Evolutionary conservation across 2,888 invertebrate species (phyloP).

Genomic region (Crocallis elinguaria): DNA sequence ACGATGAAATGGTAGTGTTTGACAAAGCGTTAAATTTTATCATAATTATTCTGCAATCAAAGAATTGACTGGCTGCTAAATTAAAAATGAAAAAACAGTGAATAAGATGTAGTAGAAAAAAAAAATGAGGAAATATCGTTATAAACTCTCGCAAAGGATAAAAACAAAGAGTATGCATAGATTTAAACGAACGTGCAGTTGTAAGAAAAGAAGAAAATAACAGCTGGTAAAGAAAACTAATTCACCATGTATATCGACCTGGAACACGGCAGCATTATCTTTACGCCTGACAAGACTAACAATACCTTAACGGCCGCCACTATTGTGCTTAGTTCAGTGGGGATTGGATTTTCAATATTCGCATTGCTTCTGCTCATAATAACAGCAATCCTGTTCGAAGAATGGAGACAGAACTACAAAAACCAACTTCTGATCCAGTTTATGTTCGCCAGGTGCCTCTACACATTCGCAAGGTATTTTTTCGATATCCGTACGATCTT

Average conservation of each 20-base stretch:
- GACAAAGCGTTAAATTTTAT: neutral
- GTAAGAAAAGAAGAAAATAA: slow-evolving; percentile 9
- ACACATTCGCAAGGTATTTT: slow-evolving; percentile 56
- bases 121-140: slow-evolving; percentile 8
- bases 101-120: neutral
- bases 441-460: slow-evolving; percentile 65
- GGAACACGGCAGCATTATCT: slow-evolving; percentile 41
- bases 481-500: slow-evolving; percentile 51
- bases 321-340: slow-evolving; percentile 50
- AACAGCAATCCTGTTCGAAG: slow-evolving; percentile 62
- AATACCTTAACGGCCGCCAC: slow-evolving; percentile 41
- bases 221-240: neutral
- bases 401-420: slow-evolving; percentile 71
- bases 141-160: neutral
- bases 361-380: slow-evolving; percentile 60
- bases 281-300: slow-evolving; percentile 39
- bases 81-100: neutral
- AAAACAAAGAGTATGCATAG: slow-evolving; percentile 1
- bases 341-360: slow-evolving; percentile 54
- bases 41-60: too few species aligned
- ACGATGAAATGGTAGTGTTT: slow-evolving; percentile 9
- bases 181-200: neutral
- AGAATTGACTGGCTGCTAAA: too few species aligned
- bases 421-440: slow-evolving; percentile 73
- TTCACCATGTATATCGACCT: slow-evolving; percentile 27